Base-by-base conservation (phyloP, 2,113 vertebrate species). In the Crocuta crocuta region DNA sequence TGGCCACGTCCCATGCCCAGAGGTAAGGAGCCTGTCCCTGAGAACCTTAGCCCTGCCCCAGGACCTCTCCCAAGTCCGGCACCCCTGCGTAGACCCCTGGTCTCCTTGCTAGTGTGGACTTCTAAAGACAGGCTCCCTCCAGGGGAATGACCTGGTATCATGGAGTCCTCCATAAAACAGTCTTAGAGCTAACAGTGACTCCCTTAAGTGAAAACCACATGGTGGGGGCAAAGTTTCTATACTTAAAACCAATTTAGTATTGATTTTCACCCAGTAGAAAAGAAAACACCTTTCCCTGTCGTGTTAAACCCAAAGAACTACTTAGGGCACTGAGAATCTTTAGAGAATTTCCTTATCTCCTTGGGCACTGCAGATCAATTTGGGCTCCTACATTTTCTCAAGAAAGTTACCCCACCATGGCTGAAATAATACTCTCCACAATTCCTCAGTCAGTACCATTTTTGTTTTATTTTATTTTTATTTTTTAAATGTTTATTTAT, bases 231-330 rank as follows among this genome's bases (percentile, higher is more conserved):
- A 63, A 73, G 35, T 66, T 81, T 91, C 74, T 70, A 35, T 76
- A 55, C 31, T 81, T 86, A 48, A 89, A 63, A 66, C 26, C 53
- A 66, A 45, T 12, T 73, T 48, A 86, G 35, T 78, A 1, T 76
- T 24, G 13, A 26, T 16, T 85, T 45, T 86, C 43, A 71, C 4
- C 28, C 73, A 84, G 1, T 5, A n/a, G 6, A 50, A 97, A 70
- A 79, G 83, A 76, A 73, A 86, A 76, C 15, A 87, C 5, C 16
- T 63, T 80, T 92, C 66, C 21, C 74, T 85, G 76, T n/a, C 76
- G 43, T 68, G 19, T 71, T 39, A 89, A 94, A 31, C 23, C 70
- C 33, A 55, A 71, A 81, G 43, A 85, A 53, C 45, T n/a, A 31
- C 11, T 10, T 10, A 4, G 26, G 16, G n/a, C 45, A 28, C 53